Evolutionary conservation across 2,113 vertebrate genomes (phyloP).

Genomic region (Syngnathus scovelli): DNA sequence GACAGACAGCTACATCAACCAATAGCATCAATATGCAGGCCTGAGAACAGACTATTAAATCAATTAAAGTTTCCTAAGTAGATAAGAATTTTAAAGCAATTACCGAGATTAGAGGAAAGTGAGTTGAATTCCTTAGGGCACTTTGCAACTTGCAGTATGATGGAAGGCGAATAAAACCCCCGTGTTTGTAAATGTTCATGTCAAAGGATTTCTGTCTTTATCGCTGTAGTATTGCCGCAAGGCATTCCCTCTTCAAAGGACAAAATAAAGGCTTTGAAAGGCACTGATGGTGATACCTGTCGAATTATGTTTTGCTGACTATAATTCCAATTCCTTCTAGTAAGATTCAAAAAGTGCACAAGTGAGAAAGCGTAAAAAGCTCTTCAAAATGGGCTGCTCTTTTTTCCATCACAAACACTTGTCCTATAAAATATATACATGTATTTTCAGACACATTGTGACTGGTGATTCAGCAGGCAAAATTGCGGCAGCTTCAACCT

Average conservation of each 20-base stretch:
- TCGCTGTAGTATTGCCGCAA: conserved; percentile 20
- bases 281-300: conserved; percentile 21
- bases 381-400: not conserved
- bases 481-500: conserved; percentile 45
- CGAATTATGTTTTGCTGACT: not conserved
- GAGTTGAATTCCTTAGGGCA: conserved; percentile 9
- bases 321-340: not conserved
- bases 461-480: conserved; percentile 48
- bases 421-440: conserved; percentile 30
- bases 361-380: not conserved
- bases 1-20: conserved; percentile 9
- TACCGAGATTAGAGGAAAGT: conserved; percentile 24
- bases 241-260: conserved; percentile 18
- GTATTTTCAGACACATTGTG: conserved; percentile 18
- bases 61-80: conserved; percentile 1
- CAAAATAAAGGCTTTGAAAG: conserved; percentile 28
- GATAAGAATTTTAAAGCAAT: conserved; percentile 13
- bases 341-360: not conserved
- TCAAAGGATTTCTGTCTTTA: conserved; percentile 16
- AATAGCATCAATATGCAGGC: conserved; percentile 8
- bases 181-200: conserved; percentile 1
- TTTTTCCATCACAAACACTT: not conserved
- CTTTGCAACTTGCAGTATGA: conserved; percentile 11
- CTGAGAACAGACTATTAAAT: not conserved
- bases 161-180: not conserved